Percentiles rank a stretch among this genome's conserved stretches.
Conservation (phyloP, 2,888 invertebrate species). For the Geotrupes spiniger region DNA sequence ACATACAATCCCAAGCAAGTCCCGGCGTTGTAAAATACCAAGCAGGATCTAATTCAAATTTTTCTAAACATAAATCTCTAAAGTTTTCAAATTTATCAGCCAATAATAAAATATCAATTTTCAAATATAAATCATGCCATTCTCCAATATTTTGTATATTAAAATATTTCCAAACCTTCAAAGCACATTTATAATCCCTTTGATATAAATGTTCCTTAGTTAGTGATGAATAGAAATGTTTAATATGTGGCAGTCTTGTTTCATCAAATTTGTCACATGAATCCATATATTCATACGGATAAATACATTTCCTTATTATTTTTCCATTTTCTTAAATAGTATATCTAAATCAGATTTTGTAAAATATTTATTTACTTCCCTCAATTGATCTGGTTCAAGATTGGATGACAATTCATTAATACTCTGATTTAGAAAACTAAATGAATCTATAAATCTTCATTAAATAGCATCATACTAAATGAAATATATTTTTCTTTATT, state of each 20-base stretch:
- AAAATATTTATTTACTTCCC: constrained; percentile 4
- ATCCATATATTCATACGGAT: constrained; percentile 12
- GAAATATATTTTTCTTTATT: constrained; percentile 41
- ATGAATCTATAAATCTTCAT: constrained; percentile 12
- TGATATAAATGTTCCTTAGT: too few species aligned
- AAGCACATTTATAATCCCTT: constrained; percentile 31
- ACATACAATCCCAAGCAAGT: constrained; percentile 30
- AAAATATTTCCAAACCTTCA: constrained; percentile 33
- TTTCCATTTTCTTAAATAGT: constrained; percentile 7
- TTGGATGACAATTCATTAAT: constrained; percentile 8
- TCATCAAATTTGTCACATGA: constrained; percentile 8
- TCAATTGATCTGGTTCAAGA: constrained; percentile 7
- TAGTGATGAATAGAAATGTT: constrained; percentile 7
- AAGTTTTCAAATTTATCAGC: constrained; percentile 39
- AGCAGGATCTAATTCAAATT: constrained; percentile 33
- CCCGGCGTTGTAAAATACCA: constrained; percentile 31
- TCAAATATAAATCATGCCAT: constrained; percentile 34
- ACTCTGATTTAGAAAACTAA: too few species aligned
- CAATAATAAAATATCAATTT: constrained; percentile 33
- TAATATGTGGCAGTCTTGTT: constrained; percentile 2
- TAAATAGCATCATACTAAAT: constrained; percentile 18
- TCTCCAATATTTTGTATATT: constrained; percentile 30
- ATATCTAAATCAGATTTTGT: too few species aligned
- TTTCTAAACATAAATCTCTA: constrained; percentile 26
- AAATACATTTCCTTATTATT: too few species aligned